Evolutionary conservation across 2,888 invertebrate genomes (phyloP).

Genomic region (Macrophya annulata): DNA sequence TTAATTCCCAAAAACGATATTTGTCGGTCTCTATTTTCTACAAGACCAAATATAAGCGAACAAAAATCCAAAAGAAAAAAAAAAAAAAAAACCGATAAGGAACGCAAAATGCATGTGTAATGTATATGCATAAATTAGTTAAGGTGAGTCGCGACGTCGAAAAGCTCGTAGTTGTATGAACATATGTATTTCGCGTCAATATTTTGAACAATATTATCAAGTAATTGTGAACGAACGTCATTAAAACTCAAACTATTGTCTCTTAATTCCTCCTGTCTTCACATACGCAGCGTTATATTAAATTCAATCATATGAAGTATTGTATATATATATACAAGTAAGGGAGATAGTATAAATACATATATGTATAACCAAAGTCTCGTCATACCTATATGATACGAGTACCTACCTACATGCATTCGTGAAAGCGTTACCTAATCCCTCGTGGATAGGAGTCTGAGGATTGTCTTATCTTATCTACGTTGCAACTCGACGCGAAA

Average conservation of each 20-base stretch:
- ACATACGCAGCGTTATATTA: background rate
- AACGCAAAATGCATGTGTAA: background rate
- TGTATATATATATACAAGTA: background rate
- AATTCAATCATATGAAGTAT: background rate
- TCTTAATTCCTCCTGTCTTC: background rate
- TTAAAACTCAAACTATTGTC: background rate
- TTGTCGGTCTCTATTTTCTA: background rate
- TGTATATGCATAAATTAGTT: background rate
- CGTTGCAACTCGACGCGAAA: constrained; percentile 41
- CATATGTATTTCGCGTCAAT: too few relatives aligned
- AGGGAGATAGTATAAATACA: background rate
- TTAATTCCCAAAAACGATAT: too few relatives aligned
- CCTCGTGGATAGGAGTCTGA: background rate
- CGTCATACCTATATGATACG: background rate
- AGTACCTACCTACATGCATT: background rate
- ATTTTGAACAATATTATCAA: background rate
- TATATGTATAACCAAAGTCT: background rate
- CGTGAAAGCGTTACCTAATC: constrained; percentile 21
- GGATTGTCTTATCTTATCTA: constrained; percentile 13
- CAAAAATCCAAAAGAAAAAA: background rate
- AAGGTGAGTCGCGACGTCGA: background rate
- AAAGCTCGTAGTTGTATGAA: background rate
- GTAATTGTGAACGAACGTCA: background rate
- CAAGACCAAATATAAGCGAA: background rate
- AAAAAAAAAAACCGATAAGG: background rate